Conservation (phyloP, 2,113 vertebrate species). For the Baryphthengus martii region DNA sequence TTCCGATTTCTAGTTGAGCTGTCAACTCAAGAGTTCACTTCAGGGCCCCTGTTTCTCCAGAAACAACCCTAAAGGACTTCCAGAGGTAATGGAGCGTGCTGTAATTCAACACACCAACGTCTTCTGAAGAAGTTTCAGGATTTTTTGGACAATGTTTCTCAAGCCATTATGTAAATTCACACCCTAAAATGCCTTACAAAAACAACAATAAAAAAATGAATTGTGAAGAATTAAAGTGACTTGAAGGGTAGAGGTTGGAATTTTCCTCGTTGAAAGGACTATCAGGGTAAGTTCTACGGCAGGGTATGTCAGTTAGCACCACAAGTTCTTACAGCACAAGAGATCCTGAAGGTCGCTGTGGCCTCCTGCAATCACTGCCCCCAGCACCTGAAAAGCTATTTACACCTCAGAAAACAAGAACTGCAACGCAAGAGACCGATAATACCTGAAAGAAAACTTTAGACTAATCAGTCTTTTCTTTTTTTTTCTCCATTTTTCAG, state of each 20-base stretch:
- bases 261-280: background rate
- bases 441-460: background rate
- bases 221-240: background rate
- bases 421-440: accelerated
- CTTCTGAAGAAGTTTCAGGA: background rate
- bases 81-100: too few species aligned
- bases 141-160: background rate
- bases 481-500: too few species aligned
- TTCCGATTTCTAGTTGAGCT: background rate
- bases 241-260: background rate
- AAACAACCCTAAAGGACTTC: background rate
- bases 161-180: background rate
- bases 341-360: background rate
- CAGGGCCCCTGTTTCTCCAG: background rate
- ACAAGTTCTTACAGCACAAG: accelerated
- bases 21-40: background rate
- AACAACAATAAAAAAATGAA: background rate
- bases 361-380: background rate
- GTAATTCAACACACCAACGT: background rate
- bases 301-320: background rate
- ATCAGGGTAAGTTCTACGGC: background rate
- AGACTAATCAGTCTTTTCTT: background rate
- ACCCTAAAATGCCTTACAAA: background rate
- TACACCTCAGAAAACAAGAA: background rate
- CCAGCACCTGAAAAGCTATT: background rate